Conservation (phyloP, 2,797 vertebrate genomes). For the Xenops minutus region DNA sequence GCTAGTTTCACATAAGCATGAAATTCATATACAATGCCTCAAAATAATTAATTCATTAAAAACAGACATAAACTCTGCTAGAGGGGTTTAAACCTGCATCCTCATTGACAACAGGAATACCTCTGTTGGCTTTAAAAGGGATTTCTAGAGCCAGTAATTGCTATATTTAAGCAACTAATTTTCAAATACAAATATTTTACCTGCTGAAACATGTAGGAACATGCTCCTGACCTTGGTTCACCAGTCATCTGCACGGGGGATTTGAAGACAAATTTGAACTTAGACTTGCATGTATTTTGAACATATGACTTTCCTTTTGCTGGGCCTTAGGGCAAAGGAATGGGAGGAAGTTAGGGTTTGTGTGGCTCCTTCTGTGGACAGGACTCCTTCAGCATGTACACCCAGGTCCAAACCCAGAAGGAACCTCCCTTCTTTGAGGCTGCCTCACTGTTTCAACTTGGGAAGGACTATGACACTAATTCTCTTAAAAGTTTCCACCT, state of each 20-base stretch:
- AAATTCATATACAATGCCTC: not conserved
- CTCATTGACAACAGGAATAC: not conserved
- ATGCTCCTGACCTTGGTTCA: not conserved
- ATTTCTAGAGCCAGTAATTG: not conserved
- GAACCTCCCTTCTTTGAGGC: not conserved
- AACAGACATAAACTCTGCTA: not conserved
- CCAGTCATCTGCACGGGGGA: not conserved
- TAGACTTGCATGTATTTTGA: not conserved
- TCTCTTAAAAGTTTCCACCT: not conserved
- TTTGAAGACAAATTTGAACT: not conserved
- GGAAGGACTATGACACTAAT: not conserved
- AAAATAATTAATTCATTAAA: not conserved
- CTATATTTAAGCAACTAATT: not conserved
- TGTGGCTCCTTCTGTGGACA: not conserved
- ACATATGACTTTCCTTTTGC: not conserved
- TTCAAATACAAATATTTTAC: not conserved
- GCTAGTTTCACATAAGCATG: not conserved
- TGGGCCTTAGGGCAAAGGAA: not conserved
- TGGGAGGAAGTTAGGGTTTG: not conserved
- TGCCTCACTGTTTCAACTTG: accelerated
- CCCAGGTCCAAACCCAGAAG: not conserved
- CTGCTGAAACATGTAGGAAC: accelerated
- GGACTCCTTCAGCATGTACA: not conserved
- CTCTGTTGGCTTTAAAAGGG: not conserved
- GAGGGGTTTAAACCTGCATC: not conserved